Evolutionary conservation across 2,888 invertebrate species (phyloP), one percentile per base, ranked within the genome.

Genomic region (Apamea sordens): DNA sequence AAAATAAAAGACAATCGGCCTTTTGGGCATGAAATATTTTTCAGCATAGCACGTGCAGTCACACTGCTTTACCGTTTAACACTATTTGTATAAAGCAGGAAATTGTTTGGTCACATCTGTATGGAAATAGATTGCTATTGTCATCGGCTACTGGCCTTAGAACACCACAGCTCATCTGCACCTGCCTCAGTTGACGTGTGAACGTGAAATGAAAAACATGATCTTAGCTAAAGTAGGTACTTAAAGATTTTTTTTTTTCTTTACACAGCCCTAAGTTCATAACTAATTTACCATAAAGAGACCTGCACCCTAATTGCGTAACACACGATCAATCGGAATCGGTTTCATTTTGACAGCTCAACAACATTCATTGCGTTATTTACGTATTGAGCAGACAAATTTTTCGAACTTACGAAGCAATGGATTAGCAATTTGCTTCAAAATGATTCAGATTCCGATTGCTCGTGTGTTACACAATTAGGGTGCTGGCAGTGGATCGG

Each of bases 151-250:
- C 11, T 75, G 65, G 24, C 56, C 56, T 68, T 5, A 41, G 11
- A 61, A 24, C 2, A 59, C 18, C 15, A 65, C 18, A 28, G 11
- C 0, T 0, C 7, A 24, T 28, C 15, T 53, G 11, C 18, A 15
- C 80, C 77, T 50, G 13, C 21, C 21, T 80, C 77, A 84, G 84
- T 85, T 65, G 13, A 15, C n/a, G 13, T 0, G n/a, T 24, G n/a
- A 61, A 53, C 71, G 32, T n/a, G 56, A n/a, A 13, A 44, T 74
- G n/a, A 72, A 65, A 74, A 59, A 0, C 79, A 32, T 76, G 36
- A 36, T 77, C 10, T 36, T 11, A n/a, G 3, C 15, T 64, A 0
- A 2, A 59, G 56, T n/a, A n/a, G n/a, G n/a, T 36, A 36, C 36
- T 5, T 36, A 36, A 36, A 36, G 36, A 36, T 32, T 32, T 36